Evolutionary conservation across 2,797 vertebrate species (phyloP), one percentile per base, ranked within the genome.

Genomic region (Sebastes elongatus): DNA sequence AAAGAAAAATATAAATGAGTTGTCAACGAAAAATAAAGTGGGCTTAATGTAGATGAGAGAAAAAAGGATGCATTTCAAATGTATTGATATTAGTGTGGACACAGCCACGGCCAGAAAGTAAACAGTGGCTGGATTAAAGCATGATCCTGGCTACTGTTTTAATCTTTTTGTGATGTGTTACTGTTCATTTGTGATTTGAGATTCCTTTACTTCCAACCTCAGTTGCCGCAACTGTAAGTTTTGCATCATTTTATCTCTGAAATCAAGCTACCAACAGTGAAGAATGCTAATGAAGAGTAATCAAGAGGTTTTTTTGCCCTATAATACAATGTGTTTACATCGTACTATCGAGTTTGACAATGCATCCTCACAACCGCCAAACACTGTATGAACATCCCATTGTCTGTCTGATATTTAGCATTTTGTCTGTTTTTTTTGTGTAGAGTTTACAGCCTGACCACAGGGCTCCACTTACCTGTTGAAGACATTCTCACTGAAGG

Each of bases 401-500:
- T 38, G 20, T 66, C 35, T n/a, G 25, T 59, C 18, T 57, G 30
- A 53, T 53, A 22, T 30, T 27, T 2, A 30, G 20, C 27, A 46
- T 71, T 56, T 38, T 67, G 10, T 71, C 6, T 55, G 5, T 4
- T 76, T 53, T 67, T 49, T 57, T 6, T 28, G 38, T 18, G n/a
- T 52, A 63, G 27, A 20, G 38, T 72, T n/a, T 66, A 46, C 22
- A 70, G 33, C 4, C 2, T 30, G 22, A 46, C 30, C 9, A 38
- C 38, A 14, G 13, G 14, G 8, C 56, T 73, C 18, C 18, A 56
- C 94, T 95, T 93, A 99, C 98, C 96, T 96, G 92, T 96, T 97
- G 89, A 98, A 98, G 57, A 97, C 93, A 81, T 97, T 97, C 76
- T 98, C 97, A 10, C 97, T 98, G 93, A 98, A 97, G 69, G 97